Conservation (phyloP, 2,113 vertebrate genomes). For the Chrysochloris asiatica region DNA sequence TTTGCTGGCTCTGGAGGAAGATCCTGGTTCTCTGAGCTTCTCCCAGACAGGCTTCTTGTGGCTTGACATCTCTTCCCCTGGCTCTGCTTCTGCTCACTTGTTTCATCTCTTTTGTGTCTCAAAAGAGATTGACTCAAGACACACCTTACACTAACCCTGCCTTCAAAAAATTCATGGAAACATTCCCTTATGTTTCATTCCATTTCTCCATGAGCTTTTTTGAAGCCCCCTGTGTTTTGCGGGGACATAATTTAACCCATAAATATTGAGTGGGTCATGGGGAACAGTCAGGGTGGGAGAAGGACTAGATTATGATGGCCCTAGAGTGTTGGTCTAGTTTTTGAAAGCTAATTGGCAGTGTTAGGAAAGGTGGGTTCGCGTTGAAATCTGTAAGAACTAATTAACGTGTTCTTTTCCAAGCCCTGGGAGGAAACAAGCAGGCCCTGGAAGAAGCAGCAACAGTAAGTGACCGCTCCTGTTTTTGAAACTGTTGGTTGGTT, state of each 20-base stretch:
- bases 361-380: not conserved
- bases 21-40: not conserved
- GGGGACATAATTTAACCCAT: too few species aligned
- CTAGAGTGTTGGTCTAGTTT: not conserved
- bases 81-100: not conserved
- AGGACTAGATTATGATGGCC: not conserved
- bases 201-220: too few species aligned
- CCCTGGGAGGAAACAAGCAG: slow-evolving; percentile 78
- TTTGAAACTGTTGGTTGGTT: not conserved
- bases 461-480: slow-evolving; percentile 74
- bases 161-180: not conserved
- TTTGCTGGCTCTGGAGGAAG: not conserved
- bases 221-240: too few species aligned
- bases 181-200: too few species aligned
- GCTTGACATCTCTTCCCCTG: too few species aligned
- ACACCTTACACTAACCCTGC: not conserved
- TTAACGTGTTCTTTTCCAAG: slow-evolving; percentile 65
- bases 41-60: not conserved
- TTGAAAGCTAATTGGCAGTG: not conserved
- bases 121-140: not conserved
- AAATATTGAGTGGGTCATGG: not conserved
- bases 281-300: not conserved
- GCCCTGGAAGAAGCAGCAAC: slow-evolving; percentile 79
- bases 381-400: slow-evolving; percentile 39
- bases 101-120: not conserved